A percentile compares a stretch with the other conserved stretches of the same genome.
Conservation (phyloP, 2,888 invertebrate species). For the Melolontha melolontha region DNA sequence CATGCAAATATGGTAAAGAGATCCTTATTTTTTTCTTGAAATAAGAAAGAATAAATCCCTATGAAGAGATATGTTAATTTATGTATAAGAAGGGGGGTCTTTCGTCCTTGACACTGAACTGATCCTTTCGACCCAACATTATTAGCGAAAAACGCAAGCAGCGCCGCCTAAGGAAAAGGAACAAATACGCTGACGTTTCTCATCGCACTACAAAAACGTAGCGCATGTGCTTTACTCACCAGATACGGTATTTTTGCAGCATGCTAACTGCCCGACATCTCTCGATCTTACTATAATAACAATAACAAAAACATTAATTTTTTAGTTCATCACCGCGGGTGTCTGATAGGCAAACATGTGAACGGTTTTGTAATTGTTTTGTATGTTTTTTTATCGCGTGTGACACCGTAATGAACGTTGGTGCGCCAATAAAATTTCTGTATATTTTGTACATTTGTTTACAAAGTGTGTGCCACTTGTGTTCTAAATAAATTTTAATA, state of each 20-base stretch:
- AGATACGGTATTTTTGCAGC: slow-evolving; percentile 25
- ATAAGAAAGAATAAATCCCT: too few relatives aligned
- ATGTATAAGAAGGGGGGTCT: slow-evolving; percentile 1
- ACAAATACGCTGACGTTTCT: slow-evolving; percentile 13
- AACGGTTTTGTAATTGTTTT: slow-evolving; percentile 1
- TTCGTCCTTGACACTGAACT: slow-evolving; percentile 20
- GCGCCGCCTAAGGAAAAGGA: slow-evolving; percentile 14
- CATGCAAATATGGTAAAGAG: too few relatives aligned
- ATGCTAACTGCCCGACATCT: slow-evolving; percentile 29
- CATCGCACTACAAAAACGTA: slow-evolving; percentile 8
- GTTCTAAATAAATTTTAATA: too few relatives aligned
- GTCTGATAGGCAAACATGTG: slow-evolving; percentile 11
- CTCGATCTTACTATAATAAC: slow-evolving; percentile 10
- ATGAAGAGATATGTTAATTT: too few relatives aligned
- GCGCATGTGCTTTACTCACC: slow-evolving; percentile 28
- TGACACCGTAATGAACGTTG: background rate
- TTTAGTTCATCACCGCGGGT: slow-evolving; percentile 8
- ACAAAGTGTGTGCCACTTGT: too few relatives aligned
- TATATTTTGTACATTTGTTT: too few relatives aligned
- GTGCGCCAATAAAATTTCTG: too few relatives aligned
- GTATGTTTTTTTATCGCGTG: background rate
- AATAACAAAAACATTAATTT: slow-evolving; percentile 27
- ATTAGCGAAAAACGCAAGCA: background rate
- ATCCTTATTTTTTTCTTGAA: too few relatives aligned
- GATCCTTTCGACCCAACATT: slow-evolving; percentile 11